phyloP scores from a whole-genome alignment of 2,113 vertebrate genomes.

The Emydocephalus ijimae region DNA sequence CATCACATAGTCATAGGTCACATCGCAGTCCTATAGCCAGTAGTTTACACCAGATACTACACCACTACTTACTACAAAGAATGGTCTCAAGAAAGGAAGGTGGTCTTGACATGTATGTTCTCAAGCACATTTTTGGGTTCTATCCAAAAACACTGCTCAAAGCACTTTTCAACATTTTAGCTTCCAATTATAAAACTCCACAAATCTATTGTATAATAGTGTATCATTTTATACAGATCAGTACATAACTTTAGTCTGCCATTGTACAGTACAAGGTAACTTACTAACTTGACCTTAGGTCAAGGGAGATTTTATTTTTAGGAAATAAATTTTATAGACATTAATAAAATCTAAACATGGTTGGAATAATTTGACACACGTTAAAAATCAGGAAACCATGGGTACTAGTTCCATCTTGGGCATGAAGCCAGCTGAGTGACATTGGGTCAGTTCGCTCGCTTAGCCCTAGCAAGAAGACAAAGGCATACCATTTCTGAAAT shows the following conservation, averaged over 20 bases:
- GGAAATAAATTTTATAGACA: not conserved
- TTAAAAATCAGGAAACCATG: not conserved
- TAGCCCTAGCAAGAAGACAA: not conserved
- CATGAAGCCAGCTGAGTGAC: not conserved
- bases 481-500: not conserved
- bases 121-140: not conserved
- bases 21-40: not conserved
- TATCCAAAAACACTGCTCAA: not conserved
- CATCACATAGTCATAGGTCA: no score
- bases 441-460: not conserved
- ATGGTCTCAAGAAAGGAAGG: not conserved
- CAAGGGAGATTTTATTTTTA: not conserved
- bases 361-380: not conserved
- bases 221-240: not conserved
- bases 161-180: not conserved
- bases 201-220: not conserved
- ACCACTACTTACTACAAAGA: not conserved
- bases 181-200: not conserved
- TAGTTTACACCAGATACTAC: not conserved
- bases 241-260: not conserved
- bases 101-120: not conserved
- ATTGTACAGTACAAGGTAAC: not conserved
- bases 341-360: not conserved
- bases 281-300: not conserved
- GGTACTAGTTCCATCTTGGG: not conserved